phyloP scores from a whole-genome alignment of 2,113 vertebrate genomes.

The Helogale parvula region DNA sequence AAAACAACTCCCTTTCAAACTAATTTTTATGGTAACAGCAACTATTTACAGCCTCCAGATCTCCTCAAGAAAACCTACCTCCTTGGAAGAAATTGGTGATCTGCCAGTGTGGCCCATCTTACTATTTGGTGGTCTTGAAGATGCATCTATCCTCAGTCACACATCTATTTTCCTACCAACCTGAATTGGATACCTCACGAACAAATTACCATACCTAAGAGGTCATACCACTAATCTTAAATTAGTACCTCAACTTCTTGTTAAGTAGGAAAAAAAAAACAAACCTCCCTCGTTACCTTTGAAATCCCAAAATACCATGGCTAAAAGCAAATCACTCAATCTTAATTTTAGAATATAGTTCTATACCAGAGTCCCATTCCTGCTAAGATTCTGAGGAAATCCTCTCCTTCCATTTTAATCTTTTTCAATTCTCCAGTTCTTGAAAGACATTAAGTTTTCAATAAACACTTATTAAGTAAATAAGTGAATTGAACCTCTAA shows the following conservation, averaged over 20 bases:
- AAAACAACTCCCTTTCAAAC: background rate
- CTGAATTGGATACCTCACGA: slow-evolving; percentile 10
- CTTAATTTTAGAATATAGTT: background rate
- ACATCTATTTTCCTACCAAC: slow-evolving; percentile 37
- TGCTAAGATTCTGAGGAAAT: slow-evolving; percentile 2
- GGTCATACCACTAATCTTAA: background rate
- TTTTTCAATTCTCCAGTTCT: background rate
- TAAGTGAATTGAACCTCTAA: slow-evolving; percentile 14
- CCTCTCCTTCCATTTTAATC: background rate
- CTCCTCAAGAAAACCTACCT: background rate
- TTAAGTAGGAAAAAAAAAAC: background rate
- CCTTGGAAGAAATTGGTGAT: background rate
- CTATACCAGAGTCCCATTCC: background rate
- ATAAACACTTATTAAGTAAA: background rate
- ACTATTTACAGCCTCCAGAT: background rate
- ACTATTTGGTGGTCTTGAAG: background rate
- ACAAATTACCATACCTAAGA: slow-evolving; percentile 41
- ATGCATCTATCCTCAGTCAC: background rate
- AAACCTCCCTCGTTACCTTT: background rate
- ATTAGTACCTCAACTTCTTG: background rate
- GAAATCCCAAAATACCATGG: slow-evolving; percentile 28
- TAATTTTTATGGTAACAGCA: background rate
- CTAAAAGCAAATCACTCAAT: background rate
- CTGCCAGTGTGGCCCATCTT: background rate
- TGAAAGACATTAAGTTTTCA: slow-evolving; percentile 6